phyloP scores from a whole-genome alignment of 2,113 vertebrate species.

The Dicrurus megarhynchus region DNA sequence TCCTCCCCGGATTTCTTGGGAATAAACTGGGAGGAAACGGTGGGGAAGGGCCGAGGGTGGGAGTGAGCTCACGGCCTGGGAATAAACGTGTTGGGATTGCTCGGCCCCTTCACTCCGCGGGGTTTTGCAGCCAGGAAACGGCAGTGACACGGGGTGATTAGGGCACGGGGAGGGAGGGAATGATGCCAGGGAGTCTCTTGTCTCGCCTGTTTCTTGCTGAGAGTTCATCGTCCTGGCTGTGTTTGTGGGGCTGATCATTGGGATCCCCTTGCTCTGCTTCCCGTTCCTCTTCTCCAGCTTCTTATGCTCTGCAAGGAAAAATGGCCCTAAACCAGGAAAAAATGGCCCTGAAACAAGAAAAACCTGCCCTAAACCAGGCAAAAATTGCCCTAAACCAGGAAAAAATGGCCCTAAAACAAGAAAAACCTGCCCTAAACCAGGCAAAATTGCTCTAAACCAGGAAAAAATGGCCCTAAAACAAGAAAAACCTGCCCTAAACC shows the following conservation, averaged over 20 bases:
- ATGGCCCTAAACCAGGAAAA: not conserved
- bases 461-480: no score
- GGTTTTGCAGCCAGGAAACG: not conserved
- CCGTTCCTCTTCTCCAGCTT: not conserved
- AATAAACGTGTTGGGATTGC: not conserved
- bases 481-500: not conserved
- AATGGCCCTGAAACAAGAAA: no score
- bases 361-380: not conserved
- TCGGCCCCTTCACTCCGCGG: not conserved
- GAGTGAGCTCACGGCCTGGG: not conserved
- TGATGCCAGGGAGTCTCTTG: accelerated
- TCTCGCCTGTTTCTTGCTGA: not conserved
- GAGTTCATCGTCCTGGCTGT: not conserved
- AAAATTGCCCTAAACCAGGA: no score
- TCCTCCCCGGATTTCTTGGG: not conserved
- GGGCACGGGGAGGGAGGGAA: not conserved
- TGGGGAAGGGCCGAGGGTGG: not conserved
- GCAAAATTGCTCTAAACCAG: not conserved
- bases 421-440: no score
- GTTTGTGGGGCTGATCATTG: not conserved
- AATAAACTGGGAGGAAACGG: not conserved
- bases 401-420: no score
- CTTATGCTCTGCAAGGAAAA: not conserved
- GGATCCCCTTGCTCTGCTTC: not conserved
- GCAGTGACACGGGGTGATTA: accelerated